A percentile compares a stretch with the other conserved stretches of the same genome.
phyloP scores from a whole-genome alignment of 2,113 vertebrate genomes.

The Taurulus bubalis region DNA sequence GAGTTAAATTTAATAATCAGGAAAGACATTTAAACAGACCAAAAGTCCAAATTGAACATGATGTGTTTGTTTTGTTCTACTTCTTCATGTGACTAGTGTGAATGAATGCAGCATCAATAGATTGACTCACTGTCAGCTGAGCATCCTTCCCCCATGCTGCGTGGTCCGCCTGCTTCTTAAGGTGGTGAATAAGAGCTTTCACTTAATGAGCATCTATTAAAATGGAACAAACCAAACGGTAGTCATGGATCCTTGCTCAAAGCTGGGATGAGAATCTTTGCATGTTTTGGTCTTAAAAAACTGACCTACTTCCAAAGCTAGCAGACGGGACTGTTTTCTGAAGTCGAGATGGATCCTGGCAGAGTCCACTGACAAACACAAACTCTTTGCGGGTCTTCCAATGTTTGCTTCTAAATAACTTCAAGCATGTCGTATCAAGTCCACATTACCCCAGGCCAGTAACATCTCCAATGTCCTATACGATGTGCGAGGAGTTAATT shows the following conservation, averaged over 20 bases:
- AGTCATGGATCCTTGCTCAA: slow-evolving; percentile 15
- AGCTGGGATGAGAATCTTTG: slow-evolving; percentile 37
- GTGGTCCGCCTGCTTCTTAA: slow-evolving; percentile 3
- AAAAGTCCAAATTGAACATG: neutral
- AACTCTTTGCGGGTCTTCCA: slow-evolving; percentile 43
- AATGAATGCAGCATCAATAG: neutral
- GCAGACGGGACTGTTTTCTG: slow-evolving; percentile 47
- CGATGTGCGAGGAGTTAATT: slow-evolving; percentile 3
- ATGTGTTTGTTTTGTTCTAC: neutral
- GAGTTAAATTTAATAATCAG: too few relatives aligned
- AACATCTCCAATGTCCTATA: slow-evolving; percentile 10
- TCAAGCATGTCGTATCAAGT: slow-evolving; percentile 35
- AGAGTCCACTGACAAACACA: slow-evolving; percentile 35
- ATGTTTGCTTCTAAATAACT: slow-evolving; percentile 49
- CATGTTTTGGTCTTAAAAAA: slow-evolving; percentile 53
- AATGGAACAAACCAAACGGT: slow-evolving; percentile 30
- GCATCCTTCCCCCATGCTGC: neutral
- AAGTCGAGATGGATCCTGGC: slow-evolving; percentile 49
- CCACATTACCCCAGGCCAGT: slow-evolving; percentile 11
- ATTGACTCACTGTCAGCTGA: slow-evolving; percentile 1
- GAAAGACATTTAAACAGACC: neutral
- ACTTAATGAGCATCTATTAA: slow-evolving; percentile 13
- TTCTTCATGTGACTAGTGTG: neutral
- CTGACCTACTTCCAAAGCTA: slow-evolving; percentile 63
- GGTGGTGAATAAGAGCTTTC: slow-evolving; percentile 11